Evolutionary conservation across 2,797 vertebrate species (phyloP).

Genomic region (Peromyscus attwateri): DNA sequence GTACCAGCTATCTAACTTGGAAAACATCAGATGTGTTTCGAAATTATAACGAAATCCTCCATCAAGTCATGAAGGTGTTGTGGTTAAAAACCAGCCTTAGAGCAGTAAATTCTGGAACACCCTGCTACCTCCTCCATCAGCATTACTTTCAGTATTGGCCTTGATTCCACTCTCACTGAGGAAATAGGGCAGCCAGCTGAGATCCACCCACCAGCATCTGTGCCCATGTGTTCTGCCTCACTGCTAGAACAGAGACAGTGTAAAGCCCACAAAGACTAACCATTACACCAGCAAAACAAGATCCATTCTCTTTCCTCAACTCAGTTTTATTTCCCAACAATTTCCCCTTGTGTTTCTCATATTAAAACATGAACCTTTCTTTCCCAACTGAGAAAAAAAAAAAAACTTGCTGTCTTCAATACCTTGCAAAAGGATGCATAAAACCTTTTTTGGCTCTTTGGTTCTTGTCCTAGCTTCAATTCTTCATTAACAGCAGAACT

Average conservation of each 20-base stretch:
- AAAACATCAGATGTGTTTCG: not conserved
- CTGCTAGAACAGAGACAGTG: conserved; percentile 18
- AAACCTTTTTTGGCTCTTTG: not conserved
- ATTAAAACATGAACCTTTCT: not conserved
- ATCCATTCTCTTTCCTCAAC: not conserved
- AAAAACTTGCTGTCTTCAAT: not conserved
- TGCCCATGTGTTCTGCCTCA: not conserved
- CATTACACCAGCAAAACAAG: not conserved
- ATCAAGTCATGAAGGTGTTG: not conserved
- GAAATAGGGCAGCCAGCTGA: conserved; percentile 65
- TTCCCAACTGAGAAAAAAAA: conserved; percentile 10
- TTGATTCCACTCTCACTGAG: conserved; percentile 46
- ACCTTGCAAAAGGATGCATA: accelerated
- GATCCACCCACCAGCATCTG: conserved; percentile 66
- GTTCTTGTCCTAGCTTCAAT: not conserved
- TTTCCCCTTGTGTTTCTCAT: not conserved
- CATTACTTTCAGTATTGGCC: conserved; percentile 15
- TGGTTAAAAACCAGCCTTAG: not conserved
- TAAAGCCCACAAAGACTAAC: not conserved
- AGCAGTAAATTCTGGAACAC: conserved; percentile 31
- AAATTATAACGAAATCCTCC: conserved; percentile 14
- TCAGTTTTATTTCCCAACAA: not conserved
- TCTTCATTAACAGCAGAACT: not conserved
- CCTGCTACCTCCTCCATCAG: not conserved
- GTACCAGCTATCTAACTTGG: not conserved